Conservation (phyloP, 2,113 vertebrate species). For the Pangasianodon hypophthalmus region DNA sequence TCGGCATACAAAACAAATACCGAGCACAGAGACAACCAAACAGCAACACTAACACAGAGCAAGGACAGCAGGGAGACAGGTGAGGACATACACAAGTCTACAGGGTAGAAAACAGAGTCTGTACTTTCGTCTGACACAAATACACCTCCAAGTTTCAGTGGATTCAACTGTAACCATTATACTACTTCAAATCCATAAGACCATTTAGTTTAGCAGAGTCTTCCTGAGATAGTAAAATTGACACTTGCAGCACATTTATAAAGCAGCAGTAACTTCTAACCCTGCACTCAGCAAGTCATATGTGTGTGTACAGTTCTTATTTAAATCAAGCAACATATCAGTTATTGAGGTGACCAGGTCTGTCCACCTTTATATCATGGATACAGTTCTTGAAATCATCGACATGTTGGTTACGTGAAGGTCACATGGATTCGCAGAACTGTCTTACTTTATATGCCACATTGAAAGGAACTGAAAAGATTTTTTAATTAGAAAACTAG, state of each 20-base stretch:
- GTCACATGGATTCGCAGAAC: neutral
- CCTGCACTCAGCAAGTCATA: neutral
- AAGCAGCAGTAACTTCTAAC: neutral
- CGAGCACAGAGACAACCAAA: slow-evolving; percentile 35
- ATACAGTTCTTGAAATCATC: neutral
- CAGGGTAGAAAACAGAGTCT: neutral
- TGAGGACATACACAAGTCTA: slow-evolving; percentile 33
- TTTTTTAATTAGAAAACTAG: neutral
- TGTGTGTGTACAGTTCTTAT: neutral
- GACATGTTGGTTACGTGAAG: neutral
- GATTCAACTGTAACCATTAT: neutral
- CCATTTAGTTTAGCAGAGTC: neutral
- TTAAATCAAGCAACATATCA: neutral
- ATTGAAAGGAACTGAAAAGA: neutral
- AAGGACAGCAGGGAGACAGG: slow-evolving; percentile 52
- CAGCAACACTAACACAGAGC: slow-evolving; percentile 36
- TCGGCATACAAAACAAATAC: slow-evolving; percentile 85
- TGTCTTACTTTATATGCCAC: neutral
- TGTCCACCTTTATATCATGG: neutral
- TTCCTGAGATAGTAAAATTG: neutral
- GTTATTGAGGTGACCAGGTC: neutral
- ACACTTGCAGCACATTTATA: neutral
- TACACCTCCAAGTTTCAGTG: neutral
- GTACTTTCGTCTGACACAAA: neutral
- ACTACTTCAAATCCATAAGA: neutral